Evolutionary conservation across 2,797 vertebrate genomes (phyloP).

Genomic region (Microcaecilia unicolor): DNA sequence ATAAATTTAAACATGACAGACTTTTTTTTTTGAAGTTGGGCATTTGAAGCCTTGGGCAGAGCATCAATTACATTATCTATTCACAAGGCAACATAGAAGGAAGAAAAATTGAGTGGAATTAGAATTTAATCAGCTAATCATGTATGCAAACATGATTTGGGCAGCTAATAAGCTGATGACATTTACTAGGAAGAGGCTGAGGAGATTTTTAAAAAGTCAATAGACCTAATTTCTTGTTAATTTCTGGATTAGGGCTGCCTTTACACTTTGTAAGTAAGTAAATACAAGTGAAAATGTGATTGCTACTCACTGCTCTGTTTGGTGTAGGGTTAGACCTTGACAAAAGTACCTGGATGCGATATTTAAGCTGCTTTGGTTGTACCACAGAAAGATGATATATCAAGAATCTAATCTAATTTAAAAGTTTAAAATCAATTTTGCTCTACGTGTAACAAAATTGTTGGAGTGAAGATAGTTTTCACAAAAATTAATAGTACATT

Average conservation of each 20-base stretch:
- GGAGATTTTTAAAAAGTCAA: too few species aligned
- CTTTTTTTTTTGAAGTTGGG: slow-evolving; percentile 35
- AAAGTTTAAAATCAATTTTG: slow-evolving; percentile 1
- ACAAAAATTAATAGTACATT: neutral
- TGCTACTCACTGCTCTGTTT: neutral
- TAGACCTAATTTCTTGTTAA: slow-evolving; percentile 8
- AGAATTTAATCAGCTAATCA: slow-evolving; percentile 30
- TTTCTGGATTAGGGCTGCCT: slow-evolving; percentile 11
- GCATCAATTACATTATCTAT: slow-evolving; percentile 48
- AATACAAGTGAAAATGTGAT: neutral
- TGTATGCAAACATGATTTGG: slow-evolving; percentile 22
- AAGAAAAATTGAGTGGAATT: slow-evolving; percentile 31
- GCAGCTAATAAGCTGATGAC: slow-evolving; percentile 13
- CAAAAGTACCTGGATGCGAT: too few species aligned
- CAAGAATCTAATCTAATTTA: too few species aligned
- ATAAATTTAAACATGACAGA: slow-evolving; percentile 48
- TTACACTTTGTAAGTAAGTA: neutral
- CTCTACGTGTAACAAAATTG: neutral
- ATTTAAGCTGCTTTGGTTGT: too few species aligned
- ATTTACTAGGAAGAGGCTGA: slow-evolving; percentile 21
- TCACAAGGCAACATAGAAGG: slow-evolving; percentile 34
- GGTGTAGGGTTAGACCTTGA: neutral
- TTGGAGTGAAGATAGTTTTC: neutral
- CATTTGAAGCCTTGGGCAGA: slow-evolving; percentile 39
- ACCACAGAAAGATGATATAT: too few species aligned